phyloP scores from a whole-genome alignment of 2,113 vertebrate genomes.

The Phalacrocorax brasilianus region DNA sequence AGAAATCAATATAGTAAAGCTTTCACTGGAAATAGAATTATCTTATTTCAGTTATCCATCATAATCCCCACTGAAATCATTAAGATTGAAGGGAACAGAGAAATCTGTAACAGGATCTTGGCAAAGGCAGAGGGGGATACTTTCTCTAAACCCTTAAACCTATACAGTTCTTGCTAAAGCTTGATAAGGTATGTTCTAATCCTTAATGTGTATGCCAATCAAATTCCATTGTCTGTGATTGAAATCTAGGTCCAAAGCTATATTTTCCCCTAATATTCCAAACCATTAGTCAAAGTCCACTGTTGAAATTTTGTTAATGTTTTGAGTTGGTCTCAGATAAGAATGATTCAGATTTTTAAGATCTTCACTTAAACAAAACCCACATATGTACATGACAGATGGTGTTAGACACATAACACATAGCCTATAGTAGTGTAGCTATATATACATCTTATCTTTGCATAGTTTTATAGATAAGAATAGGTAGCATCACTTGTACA shows the following conservation, averaged over 20 bases:
- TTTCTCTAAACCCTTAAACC: not conserved
- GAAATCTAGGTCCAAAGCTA: not conserved
- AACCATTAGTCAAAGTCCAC: not conserved
- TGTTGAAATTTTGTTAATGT: not conserved
- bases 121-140: not conserved
- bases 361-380: slow-evolving; percentile 13
- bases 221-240: not conserved
- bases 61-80: slow-evolving; percentile 1
- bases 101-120: not conserved
- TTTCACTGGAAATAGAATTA: not conserved
- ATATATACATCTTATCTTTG: not conserved
- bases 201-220: not conserved
- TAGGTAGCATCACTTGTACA: not conserved
- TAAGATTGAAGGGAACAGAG: not conserved
- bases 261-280: not conserved
- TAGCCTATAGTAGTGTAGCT: not conserved
- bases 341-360: slow-evolving; percentile 38
- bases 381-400: not conserved
- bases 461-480: slow-evolving; percentile 1
- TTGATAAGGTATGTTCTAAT: not conserved
- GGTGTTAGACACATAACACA: slow-evolving; percentile 9
- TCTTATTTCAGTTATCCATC: slow-evolving; percentile 47
- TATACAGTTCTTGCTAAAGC: not conserved
- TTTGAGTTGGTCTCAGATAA: not conserved
- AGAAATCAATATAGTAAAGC: not conserved